Evolutionary conservation across 2,113 vertebrate genomes (phyloP).

Genomic region (Cepphus grylle): DNA sequence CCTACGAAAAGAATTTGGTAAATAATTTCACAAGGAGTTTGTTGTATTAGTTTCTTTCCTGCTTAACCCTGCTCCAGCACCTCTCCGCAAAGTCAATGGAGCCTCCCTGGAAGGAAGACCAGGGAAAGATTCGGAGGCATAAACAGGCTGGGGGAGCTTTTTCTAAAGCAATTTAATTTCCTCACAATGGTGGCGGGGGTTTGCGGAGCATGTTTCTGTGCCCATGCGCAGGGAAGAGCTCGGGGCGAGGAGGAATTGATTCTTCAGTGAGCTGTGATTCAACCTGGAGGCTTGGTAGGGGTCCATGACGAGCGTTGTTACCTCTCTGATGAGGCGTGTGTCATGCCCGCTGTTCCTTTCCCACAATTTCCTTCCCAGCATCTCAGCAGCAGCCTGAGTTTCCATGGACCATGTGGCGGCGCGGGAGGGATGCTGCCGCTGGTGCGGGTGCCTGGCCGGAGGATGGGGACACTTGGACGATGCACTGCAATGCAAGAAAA

Average conservation of each 20-base stretch:
- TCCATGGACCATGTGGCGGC: accelerated
- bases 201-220: neutral
- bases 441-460: accelerated
- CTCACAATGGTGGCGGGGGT: neutral
- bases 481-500: neutral
- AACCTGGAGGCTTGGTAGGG: neutral
- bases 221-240: neutral
- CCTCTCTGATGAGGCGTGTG: neutral
- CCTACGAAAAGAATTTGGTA: neutral
- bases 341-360: neutral
- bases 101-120: neutral
- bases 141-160: neutral
- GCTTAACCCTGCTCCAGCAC: neutral
- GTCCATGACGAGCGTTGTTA: accelerated
- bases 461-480: accelerated
- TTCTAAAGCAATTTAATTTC: neutral
- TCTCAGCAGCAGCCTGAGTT: neutral
- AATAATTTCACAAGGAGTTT: neutral
- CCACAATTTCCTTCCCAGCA: neutral
- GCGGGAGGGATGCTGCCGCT: neutral
- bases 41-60: neutral
- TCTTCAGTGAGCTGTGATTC: neutral
- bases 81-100: neutral
- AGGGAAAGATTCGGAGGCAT: neutral
- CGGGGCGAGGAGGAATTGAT: neutral